phyloP scores from a whole-genome alignment of 1,140 invertebrate species.

The Aphaenogaster ashmeadi region DNA sequence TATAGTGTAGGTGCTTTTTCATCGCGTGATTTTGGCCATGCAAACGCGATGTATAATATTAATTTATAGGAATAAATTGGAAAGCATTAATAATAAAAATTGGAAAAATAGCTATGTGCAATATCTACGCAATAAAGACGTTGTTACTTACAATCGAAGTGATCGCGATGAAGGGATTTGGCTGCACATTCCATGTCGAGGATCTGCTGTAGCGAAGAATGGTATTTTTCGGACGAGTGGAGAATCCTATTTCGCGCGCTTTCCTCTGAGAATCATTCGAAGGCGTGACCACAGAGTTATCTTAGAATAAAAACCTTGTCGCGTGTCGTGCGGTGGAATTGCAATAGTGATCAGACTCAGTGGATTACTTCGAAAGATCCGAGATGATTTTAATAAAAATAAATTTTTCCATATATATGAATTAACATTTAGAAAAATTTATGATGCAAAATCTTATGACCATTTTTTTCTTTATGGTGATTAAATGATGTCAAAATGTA shows the following conservation, averaged over 20 bases:
- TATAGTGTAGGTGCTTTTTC: background rate
- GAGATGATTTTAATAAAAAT: background rate
- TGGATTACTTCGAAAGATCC: background rate
- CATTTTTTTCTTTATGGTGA: background rate
- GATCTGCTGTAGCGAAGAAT: slow-evolving; percentile 32
- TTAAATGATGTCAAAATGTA: background rate
- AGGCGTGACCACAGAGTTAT: slow-evolving; percentile 19
- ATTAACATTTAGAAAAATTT: background rate
- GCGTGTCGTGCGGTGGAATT: background rate
- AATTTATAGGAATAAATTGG: background rate
- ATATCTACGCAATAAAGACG: background rate
- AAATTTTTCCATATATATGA: background rate
- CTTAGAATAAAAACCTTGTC: background rate
- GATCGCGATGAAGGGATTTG: background rate
- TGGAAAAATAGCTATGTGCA: background rate
- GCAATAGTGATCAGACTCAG: background rate
- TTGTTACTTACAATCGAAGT: background rate
- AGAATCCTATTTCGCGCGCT: slow-evolving; percentile 42
- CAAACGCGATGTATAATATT: background rate
- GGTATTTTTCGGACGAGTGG: slow-evolving; percentile 39
- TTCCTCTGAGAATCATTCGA: slow-evolving; percentile 34
- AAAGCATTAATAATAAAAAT: background rate
- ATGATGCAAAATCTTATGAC: background rate
- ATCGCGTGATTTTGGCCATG: background rate
- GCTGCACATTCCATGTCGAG: slow-evolving; percentile 1